phyloP scores from a whole-genome alignment of 30 jellyfish, hydroid and myxozoan genomes.

The Hydractinia symbiolongicarpus region DNA sequence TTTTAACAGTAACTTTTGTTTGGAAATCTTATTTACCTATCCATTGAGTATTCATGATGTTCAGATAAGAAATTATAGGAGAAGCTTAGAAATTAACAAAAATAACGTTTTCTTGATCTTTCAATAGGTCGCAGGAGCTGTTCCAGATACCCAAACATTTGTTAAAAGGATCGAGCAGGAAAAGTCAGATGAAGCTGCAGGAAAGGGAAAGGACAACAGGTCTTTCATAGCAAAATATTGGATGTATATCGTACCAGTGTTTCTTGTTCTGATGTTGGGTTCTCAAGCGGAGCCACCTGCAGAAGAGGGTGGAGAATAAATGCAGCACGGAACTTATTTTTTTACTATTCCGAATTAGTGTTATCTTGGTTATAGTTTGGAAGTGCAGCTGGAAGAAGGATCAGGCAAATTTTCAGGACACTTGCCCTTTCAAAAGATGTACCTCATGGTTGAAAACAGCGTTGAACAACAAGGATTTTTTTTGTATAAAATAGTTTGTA shows the following conservation, averaged over 20 bases:
- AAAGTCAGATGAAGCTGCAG: conserved; percentile 73
- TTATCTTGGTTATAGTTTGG: neutral
- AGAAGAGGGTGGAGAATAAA: conserved; percentile 44
- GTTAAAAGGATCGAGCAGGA: conserved; percentile 53
- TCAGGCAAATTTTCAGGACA: no score
- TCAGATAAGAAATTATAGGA: no score
- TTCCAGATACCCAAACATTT: conserved; percentile 92
- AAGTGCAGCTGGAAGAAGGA: no score
- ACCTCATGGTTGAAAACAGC: no score
- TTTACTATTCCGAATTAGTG: neutral
- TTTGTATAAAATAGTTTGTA: no score
- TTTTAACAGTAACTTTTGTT: no score
- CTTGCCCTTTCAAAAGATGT: no score
- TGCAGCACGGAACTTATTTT: neutral
- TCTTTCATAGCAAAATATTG: conserved; percentile 96
- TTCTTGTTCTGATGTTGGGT: conserved; percentile 72
- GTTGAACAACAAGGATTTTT: no score
- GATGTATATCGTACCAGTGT: conserved; percentile 95
- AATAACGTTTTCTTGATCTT: no score
- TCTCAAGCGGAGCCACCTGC: conserved; percentile 89
- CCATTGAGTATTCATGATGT: no score
- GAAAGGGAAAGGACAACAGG: conserved; percentile 76
- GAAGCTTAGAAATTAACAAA: no score
- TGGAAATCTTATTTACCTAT: no score
- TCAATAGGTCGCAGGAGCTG: conserved; percentile 67